phyloP scores from a whole-genome alignment of 2,888 invertebrate species.

The Mimachlamys varia region DNA sequence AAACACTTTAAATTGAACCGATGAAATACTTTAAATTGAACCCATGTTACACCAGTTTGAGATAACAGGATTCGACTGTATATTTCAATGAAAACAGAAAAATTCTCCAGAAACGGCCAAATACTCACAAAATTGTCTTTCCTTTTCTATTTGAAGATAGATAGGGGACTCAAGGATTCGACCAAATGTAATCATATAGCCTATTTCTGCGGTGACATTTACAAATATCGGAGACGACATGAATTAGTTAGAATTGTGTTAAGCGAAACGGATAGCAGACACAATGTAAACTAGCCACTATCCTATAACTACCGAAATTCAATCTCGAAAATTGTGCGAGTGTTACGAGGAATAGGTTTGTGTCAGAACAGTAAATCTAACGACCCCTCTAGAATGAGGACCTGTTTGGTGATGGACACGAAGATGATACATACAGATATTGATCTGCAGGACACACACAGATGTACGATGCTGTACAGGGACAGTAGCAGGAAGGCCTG shows the following conservation, averaged over 20 bases:
- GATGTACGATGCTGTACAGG: not conserved
- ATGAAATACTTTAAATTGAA: too few relatives aligned
- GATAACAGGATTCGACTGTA: too few relatives aligned
- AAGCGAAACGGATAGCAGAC: not conserved
- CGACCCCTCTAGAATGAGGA: not conserved
- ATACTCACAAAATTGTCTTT: too few relatives aligned
- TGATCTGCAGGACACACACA: constrained; percentile 7
- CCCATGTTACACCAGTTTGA: too few relatives aligned
- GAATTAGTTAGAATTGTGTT: not conserved
- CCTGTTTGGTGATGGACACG: not conserved
- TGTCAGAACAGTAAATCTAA: not conserved
- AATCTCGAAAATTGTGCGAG: not conserved
- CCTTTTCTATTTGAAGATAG: too few relatives aligned
- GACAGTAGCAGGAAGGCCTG: not conserved
- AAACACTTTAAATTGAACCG: too few relatives aligned
- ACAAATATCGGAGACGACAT: not conserved
- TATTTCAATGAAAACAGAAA: too few relatives aligned
- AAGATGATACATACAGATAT: constrained; percentile 4
- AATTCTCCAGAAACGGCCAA: too few relatives aligned
- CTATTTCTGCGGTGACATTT: not conserved
- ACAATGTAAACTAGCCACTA: not conserved
- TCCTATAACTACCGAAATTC: not conserved
- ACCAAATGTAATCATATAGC: not conserved
- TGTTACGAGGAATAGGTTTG: not conserved
- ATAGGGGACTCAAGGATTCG: too few relatives aligned